Evolutionary conservation across 2,888 invertebrate genomes (phyloP).

Genomic region (Electrophaes corylata): DNA sequence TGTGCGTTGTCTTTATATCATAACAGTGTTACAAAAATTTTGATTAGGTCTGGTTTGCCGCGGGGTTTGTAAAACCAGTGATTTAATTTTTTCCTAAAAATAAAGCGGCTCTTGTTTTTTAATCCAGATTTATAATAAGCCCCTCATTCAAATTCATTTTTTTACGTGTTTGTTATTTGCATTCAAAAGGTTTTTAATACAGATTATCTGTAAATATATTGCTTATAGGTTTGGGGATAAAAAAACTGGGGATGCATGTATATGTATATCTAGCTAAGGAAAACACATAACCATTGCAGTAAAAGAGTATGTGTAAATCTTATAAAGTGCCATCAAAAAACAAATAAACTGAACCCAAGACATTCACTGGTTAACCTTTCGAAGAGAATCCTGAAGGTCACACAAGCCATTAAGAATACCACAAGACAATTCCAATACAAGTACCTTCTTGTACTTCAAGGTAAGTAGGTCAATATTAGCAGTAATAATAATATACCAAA

Average conservation of each 20-base stretch:
- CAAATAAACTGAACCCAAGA: constrained; percentile 8
- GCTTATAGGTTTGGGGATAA: neutral
- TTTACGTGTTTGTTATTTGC: neutral
- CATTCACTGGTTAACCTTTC: constrained; percentile 29
- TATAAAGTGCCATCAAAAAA: neutral
- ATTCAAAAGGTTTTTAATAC: neutral
- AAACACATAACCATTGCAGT: no score
- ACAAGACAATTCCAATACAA: constrained; percentile 18
- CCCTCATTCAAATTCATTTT: neutral
- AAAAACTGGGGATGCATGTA: no score
- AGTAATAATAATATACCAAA: neutral
- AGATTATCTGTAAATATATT: neutral
- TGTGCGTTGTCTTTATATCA: no score
- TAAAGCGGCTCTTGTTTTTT: neutral
- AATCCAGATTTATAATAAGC: neutral
- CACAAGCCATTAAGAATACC: constrained; percentile 9
- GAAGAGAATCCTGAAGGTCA: constrained; percentile 28
- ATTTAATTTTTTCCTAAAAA: neutral
- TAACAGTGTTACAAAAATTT: no score
- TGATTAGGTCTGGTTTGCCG: no score
- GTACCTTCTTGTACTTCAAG: constrained; percentile 21
- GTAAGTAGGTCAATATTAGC: constrained; percentile 17
- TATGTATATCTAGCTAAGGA: no score
- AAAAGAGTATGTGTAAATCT: neutral
- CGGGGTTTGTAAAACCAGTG: neutral